Base-by-base conservation (phyloP, 2,888 invertebrate species). In the Vandiemenella viatica region DNA sequence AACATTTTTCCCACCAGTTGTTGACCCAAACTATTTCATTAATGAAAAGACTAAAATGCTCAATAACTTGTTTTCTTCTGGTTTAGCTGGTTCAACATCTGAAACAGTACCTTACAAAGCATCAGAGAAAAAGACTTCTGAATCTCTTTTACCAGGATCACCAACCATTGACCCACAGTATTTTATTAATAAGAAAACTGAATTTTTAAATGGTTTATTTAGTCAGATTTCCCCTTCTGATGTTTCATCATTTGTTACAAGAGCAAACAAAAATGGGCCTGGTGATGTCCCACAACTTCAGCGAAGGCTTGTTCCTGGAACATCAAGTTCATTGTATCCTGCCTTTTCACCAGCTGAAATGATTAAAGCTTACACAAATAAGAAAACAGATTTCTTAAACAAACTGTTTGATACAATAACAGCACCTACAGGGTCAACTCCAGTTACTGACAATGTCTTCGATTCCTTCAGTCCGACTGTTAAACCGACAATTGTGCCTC, bases 301-400 rank as follows among this genome's bases (percentile, higher is more conserved):
- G n/a, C n/a, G n/a, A 32, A 10, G 32, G 10, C 32, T 32, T 4
- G 4, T 32, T 13, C 13, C 32, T 4, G 32, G n/a, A 10, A 3
- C 32, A 13, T n/a, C 32, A 13, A 32, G 5, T 4, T n/a, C 32
- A 2, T 32, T 32, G 13, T 13, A n/a, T 32, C 32, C 32, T 13
- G n/a, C n/a, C 18, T 62, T 62, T 26, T 64, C 64, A n/a, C n/a
- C n/a, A n/a, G n/a, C n/a, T n/a, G n/a, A n/a, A n/a, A n/a, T n/a
- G n/a, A n/a, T n/a, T 1, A 57, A 58, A 2, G 56, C 58, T 53
- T 60, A 61, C 16, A 58, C 58, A 1, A 49, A 58, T 5, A 65
- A 65, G 48, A 65, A 63, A 46, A 55, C 59, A 3, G 50, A 57
- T 7, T 65, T 65, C 45, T 51, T 64, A 18, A 61, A 63, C 42